Conservation (phyloP, 2,797 vertebrate species). For the Corythornis leucogaster region DNA sequence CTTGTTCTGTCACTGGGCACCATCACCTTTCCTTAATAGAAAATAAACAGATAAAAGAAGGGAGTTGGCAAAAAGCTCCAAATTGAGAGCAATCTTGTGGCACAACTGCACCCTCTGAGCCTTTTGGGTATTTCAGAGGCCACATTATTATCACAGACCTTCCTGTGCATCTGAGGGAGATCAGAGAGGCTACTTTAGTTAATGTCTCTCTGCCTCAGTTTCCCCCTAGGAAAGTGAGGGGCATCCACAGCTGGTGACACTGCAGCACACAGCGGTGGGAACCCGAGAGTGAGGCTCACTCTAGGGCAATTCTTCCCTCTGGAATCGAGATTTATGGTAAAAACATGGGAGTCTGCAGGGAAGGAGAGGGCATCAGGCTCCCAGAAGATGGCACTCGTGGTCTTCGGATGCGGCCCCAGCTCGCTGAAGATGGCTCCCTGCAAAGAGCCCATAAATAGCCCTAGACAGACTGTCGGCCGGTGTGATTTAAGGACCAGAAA, state of each 20-base stretch:
- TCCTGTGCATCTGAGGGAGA: accelerated
- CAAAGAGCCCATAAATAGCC: constrained; percentile 30
- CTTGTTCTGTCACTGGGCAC: not conserved
- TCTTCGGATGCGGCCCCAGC: not conserved
- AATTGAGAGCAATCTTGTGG: not conserved
- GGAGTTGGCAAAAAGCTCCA: not conserved
- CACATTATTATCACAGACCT: accelerated
- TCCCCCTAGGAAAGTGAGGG: not conserved
- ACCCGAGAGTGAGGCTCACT: not conserved
- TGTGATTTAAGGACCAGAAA: constrained; percentile 65
- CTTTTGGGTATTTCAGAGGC: not conserved
- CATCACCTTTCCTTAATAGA: accelerated
- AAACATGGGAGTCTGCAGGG: not conserved
- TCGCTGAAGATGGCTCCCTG: not conserved
- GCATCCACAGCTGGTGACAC: not conserved
- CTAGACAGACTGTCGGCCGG: not conserved
- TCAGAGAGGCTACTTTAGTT: not conserved
- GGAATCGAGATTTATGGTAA: not conserved
- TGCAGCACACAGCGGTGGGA: not conserved
- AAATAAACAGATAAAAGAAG: not conserved
- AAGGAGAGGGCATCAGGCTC: not conserved
- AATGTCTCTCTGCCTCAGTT: not conserved
- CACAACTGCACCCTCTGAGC: not conserved
- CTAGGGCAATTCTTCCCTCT: not conserved
- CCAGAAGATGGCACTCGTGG: constrained; percentile 69